Percentiles rank a stretch among this genome's conserved stretches.
These are phyloP conservation scores for Anthoptus insignis DNA, from an alignment of 2,888 invertebrate genomes.

Conservation along the genomic window DNA sequence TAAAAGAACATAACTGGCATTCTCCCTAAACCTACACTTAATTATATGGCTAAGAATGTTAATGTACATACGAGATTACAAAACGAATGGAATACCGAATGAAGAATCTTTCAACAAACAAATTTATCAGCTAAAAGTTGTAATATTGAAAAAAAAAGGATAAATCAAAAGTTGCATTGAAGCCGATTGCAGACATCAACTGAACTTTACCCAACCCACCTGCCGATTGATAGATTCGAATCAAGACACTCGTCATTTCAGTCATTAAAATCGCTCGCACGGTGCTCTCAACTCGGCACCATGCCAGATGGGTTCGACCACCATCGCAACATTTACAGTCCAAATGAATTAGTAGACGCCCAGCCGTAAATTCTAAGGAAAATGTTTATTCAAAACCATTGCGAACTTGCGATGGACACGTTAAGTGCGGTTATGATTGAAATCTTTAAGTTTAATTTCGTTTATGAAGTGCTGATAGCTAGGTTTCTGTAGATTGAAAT, in stretches of 20 bases:
- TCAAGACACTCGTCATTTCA: constrained; percentile 19
- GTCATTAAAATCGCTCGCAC: constrained; percentile 15
- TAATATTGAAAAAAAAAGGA: no score
- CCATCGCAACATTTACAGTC: constrained; percentile 39
- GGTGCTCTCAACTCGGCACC: constrained; percentile 2
- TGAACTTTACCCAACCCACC: constrained; percentile 1
- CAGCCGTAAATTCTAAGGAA: constrained; percentile 29
- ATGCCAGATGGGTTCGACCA: constrained; percentile 7
- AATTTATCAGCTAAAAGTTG: no score
- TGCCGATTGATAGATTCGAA: constrained; percentile 13
- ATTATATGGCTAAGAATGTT: no score
- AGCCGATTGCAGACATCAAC: no score
- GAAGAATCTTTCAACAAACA: no score
- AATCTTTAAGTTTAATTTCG: constrained; percentile 18
- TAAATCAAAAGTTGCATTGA: no score
- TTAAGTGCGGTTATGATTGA: constrained; percentile 25
- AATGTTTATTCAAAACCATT: constrained; percentile 33
- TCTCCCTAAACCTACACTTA: no score
- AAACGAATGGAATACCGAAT: no score
- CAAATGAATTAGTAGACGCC: constrained; percentile 36
- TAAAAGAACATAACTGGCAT: no score
- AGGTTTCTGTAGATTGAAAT: no score
- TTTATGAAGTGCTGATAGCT: no score
- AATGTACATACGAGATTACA: no score
- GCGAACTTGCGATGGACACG: constrained; percentile 20